Percentiles rank a stretch among this genome's conserved stretches.
Evolutionary conservation across 2,888 invertebrate species (phyloP).

Genomic region (Pomacea canaliculata): DNA sequence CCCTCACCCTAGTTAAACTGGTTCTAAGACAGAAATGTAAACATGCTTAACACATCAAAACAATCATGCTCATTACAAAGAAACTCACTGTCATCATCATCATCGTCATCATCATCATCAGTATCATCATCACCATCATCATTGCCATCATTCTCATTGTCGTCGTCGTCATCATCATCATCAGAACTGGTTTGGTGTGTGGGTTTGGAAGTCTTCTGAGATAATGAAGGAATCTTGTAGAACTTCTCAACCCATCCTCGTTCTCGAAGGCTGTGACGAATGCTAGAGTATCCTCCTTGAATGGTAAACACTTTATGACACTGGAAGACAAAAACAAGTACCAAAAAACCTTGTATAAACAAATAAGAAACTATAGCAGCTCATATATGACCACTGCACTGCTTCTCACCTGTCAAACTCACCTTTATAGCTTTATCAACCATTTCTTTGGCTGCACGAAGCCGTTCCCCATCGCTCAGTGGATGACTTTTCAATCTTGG

Average conservation of each 20-base stretch:
- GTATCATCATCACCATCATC: constrained; percentile 52
- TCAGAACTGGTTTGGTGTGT: constrained; percentile 48
- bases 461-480: constrained; percentile 52
- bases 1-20: no score
- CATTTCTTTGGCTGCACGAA: constrained; percentile 62
- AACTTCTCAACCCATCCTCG: constrained; percentile 71
- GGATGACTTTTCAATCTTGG: constrained; percentile 52
- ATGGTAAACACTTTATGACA: constrained; percentile 68
- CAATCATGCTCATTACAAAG: no score
- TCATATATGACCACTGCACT: no score
- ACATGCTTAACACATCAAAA: no score
- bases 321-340: constrained; percentile 43
- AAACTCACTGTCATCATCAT: background rate
- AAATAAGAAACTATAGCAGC: background rate
- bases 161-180: constrained; percentile 60
- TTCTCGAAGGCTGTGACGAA: constrained; percentile 63
- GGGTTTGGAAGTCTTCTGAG: constrained; percentile 46
- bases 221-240: constrained; percentile 55
- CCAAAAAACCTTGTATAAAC: background rate
- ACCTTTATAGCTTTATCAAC: constrained; percentile 68
- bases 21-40: no score
- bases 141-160: constrained; percentile 64
- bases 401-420: constrained; percentile 7
- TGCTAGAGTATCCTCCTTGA: constrained; percentile 68
- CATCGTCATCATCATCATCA: constrained; percentile 20